Evolutionary conservation across 2,113 vertebrate species (phyloP).

Genomic region (Sorex fumeus): DNA sequence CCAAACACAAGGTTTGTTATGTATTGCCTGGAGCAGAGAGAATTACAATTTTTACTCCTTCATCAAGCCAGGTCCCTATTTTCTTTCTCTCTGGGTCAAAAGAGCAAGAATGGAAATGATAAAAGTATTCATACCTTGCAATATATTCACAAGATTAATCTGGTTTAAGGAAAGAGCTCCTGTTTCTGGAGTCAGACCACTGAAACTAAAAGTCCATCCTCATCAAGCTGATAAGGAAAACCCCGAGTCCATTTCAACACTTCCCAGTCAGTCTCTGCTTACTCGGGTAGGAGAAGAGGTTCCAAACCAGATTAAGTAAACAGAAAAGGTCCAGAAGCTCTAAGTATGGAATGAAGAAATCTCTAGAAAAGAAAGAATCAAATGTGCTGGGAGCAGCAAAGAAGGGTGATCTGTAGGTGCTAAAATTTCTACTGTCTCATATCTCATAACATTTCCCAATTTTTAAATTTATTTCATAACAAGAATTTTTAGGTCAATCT

Average conservation of each 20-base stretch:
- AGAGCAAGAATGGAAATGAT: background rate
- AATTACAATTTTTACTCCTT: background rate
- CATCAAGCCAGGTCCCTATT: background rate
- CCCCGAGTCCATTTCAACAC: background rate
- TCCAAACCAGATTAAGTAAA: background rate
- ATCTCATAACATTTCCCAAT: constrained; percentile 32
- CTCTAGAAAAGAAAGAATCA: background rate
- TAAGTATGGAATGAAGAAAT: constrained; percentile 2
- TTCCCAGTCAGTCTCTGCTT: background rate
- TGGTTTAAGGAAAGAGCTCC: background rate
- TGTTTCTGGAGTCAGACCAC: constrained; percentile 28
- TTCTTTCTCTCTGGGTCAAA: background rate
- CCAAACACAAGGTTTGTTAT: background rate
- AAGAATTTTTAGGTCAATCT: constrained; percentile 56
- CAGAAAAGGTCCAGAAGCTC: background rate
- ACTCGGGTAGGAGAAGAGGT: background rate
- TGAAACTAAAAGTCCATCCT: background rate
- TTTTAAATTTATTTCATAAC: constrained; percentile 62
- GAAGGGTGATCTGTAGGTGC: background rate
- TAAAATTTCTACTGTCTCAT: constrained; percentile 17
- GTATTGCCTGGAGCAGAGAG: background rate
- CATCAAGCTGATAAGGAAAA: background rate
- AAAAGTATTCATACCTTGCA: background rate
- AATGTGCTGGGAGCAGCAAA: background rate
- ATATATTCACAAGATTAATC: background rate